A percentile compares a stretch with the other conserved stretches of the same genome.
Conservation (phyloP, 2,888 invertebrate genomes). For the Trichopria drosophilae region DNA sequence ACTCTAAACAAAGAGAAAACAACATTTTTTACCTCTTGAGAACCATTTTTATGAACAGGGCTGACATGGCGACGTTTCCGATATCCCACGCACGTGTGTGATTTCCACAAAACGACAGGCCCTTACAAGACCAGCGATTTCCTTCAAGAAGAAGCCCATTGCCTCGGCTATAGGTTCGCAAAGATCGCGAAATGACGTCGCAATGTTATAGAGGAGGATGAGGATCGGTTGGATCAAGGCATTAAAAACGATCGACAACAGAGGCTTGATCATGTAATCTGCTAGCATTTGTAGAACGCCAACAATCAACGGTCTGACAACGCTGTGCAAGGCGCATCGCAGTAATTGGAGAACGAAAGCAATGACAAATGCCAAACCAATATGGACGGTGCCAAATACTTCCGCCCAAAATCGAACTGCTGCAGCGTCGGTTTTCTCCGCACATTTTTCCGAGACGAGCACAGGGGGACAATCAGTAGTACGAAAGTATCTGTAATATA, state of each 20-base stretch:
- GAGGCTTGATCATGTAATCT: conserved; percentile 71
- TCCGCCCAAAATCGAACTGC: conserved; percentile 71
- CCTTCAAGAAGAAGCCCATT: conserved; percentile 61
- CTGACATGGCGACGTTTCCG: too few relatives aligned
- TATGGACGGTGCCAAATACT: conserved; percentile 67
- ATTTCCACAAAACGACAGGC: conserved; percentile 61
- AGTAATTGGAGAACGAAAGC: conserved; percentile 66
- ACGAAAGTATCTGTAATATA: conserved; percentile 60
- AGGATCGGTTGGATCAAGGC: conserved; percentile 70
- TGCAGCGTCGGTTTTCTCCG: conserved; percentile 64
- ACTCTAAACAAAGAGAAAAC: too few relatives aligned
- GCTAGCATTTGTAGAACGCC: conserved; percentile 67
- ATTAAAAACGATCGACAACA: conserved; percentile 66
- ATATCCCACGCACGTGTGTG: conserved; percentile 40
- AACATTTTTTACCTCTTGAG: too few relatives aligned
- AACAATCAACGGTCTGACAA: conserved; percentile 65
- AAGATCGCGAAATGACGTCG: conserved; percentile 66
- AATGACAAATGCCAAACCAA: conserved; percentile 65
- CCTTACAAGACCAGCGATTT: conserved; percentile 57
- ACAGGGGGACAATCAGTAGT: conserved; percentile 69
- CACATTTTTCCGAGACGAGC: conserved; percentile 62
- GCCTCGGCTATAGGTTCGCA: conserved; percentile 66
- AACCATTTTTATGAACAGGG: too few relatives aligned
- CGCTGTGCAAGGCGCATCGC: conserved; percentile 63
- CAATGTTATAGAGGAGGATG: conserved; percentile 66